phyloP scores from a whole-genome alignment of 2,113 vertebrate genomes.

The Cichladusa arquata region DNA sequence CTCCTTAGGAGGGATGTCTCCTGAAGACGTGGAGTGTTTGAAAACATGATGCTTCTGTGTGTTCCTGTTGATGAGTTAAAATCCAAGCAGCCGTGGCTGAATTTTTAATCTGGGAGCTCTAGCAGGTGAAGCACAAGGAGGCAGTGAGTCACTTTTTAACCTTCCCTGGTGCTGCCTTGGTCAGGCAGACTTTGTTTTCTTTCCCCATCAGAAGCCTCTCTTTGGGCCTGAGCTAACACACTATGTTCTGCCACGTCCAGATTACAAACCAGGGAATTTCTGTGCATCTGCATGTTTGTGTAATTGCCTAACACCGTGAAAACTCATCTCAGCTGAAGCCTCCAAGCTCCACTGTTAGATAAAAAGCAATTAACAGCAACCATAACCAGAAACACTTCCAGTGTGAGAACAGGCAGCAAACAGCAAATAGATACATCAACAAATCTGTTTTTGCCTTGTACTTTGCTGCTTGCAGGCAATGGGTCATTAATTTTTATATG shows the following conservation, averaged over 20 bases:
- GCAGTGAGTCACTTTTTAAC: slow-evolving; percentile 15
- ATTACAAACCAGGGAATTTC: slow-evolving; percentile 41
- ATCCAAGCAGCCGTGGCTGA: not conserved
- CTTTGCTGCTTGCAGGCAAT: slow-evolving; percentile 13
- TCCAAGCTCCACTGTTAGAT: slow-evolving; percentile 12
- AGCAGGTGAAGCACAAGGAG: slow-evolving; percentile 18
- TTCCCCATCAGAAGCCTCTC: not conserved
- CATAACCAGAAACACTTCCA: slow-evolving; percentile 44
- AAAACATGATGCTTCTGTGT: not conserved
- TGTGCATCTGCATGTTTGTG: slow-evolving; percentile 21
- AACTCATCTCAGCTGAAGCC: slow-evolving; percentile 1
- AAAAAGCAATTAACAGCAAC: slow-evolving; percentile 59
- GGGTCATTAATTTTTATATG: slow-evolving; percentile 57
- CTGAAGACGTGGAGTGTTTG: slow-evolving; percentile 6
- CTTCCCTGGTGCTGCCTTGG: not conserved
- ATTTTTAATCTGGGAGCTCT: slow-evolving; percentile 16
- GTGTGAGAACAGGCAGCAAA: slow-evolving; percentile 13
- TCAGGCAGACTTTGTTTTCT: not conserved
- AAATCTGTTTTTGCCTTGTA: slow-evolving; percentile 29
- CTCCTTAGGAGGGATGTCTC: slow-evolving; percentile 14
- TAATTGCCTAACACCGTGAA: slow-evolving; percentile 32
- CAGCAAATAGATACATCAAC: slow-evolving; percentile 34
- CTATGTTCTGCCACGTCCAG: not conserved
- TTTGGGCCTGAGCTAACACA: not conserved
- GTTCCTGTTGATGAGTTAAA: not conserved